Evolutionary conservation across 2,113 vertebrate genomes (phyloP).

Genomic region (Melanotaenia duboulayi): DNA sequence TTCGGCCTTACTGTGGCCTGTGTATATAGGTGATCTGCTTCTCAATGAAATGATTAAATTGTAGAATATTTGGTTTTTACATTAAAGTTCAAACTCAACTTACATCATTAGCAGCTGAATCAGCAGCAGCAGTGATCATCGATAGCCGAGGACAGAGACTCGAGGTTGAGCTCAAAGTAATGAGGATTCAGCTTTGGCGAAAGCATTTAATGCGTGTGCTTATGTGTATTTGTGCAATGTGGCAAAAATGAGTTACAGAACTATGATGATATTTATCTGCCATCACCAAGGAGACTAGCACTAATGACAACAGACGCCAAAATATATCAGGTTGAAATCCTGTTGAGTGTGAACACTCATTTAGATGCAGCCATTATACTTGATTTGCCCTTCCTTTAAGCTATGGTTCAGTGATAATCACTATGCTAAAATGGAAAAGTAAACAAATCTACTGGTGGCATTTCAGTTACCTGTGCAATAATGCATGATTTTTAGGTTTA

Average conservation of each 20-base stretch:
- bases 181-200: constrained; percentile 14
- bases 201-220: neutral
- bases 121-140: constrained; percentile 26
- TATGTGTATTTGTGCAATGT: constrained; percentile 4
- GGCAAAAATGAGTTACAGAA: constrained; percentile 32
- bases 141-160: constrained; percentile 23
- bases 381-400: neutral
- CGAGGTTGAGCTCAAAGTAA: constrained; percentile 22
- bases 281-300: too few relatives aligned
- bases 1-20: too few relatives aligned
- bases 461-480: too few relatives aligned
- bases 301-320: constrained; percentile 24
- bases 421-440: neutral
- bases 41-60: constrained; percentile 20
- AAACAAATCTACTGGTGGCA: neutral
- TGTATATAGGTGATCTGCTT: too few relatives aligned
- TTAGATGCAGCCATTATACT: constrained; percentile 3
- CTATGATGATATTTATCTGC: neutral
- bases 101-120: constrained; percentile 18
- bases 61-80: constrained; percentile 30
- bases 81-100: neutral
- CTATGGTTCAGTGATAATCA: neutral
- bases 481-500: too few relatives aligned
- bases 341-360: neutral
- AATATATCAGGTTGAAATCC: constrained; percentile 46